A percentile compares a stretch with the other conserved stretches of the same genome.
Conservation (phyloP, 2,888 invertebrate species). For the Autographa pulchrina region DNA sequence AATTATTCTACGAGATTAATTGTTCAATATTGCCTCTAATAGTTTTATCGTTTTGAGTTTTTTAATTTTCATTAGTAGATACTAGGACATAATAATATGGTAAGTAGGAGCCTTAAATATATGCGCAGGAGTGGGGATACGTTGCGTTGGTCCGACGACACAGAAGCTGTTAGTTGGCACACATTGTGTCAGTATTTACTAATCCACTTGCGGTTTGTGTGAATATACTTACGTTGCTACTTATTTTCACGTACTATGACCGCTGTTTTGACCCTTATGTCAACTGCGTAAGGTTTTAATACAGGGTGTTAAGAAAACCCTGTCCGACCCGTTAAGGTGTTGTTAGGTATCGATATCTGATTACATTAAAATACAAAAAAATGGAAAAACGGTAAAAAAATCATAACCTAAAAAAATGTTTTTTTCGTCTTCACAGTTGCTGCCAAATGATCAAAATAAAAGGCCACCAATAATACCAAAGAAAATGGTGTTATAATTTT, state of each 20-base stretch:
- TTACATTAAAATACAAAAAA: too few species aligned
- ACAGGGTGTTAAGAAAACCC: too few species aligned
- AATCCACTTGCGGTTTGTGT: conserved; percentile 10
- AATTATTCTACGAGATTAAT: too few species aligned
- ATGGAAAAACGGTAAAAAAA: too few species aligned
- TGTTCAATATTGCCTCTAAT: not conserved
- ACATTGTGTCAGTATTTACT: conserved; percentile 37
- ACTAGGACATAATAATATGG: not conserved
- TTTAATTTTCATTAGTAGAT: not conserved
- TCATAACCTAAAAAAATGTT: too few species aligned
- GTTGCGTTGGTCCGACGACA: conserved; percentile 22
- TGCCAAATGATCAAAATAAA: too few species aligned
- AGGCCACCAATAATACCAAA: too few species aligned
- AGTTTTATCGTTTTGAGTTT: not conserved
- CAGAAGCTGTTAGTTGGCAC: conserved; percentile 31
- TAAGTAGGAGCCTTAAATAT: conserved; percentile 49
- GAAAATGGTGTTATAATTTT: too few species aligned
- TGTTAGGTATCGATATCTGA: too few species aligned
- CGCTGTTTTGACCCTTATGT: conserved; percentile 14
- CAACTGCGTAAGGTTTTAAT: not conserved
- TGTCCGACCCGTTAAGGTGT: too few species aligned
- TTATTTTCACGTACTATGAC: conserved; percentile 11
- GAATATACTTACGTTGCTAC: not conserved
- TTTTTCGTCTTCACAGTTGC: too few species aligned
- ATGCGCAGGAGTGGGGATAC: conserved; percentile 38